Base-by-base conservation (phyloP, 2,888 invertebrate species). In the Apotomis betuletana region DNA sequence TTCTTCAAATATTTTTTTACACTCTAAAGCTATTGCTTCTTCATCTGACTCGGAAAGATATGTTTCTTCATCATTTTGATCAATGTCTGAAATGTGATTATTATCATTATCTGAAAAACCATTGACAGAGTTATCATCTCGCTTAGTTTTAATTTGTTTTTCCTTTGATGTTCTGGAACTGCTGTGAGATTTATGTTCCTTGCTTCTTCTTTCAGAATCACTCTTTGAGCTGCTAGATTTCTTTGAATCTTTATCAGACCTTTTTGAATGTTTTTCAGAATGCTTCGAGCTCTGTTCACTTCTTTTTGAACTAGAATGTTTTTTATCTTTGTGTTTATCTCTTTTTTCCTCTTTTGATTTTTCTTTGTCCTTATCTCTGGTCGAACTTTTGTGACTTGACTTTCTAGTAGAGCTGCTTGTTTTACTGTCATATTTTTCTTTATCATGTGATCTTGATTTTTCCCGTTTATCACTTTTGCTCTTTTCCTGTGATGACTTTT, bases 1-100 rank as follows among this genome's bases (percentile, higher is more conserved):
- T 89, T 97, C 97, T 87, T 97, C 96, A 89, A 97, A 98, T 80
- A 98, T 97, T 90, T 95, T 96, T 82, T 96, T 95, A 87, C 98
- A 98, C 88, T 98, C 97, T 79, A 96, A 95, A 81, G 96, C 95
- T 74, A 97, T 95, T 76, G 96, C 95, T 75, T 95, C 95, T 77
- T 96, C 95, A 82, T 96, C 95, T 41, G 94, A 94, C 78, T 95
- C 95, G 68, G 94, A 94, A 54, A 90, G 78, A 79, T 90, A 80
- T 46, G 88, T 78, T 51, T 90, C 87, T 70, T 83, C 82, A 72
- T 81, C 78, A 73, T 77, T 80, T 36, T 71, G 67, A 71, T 75
- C 75, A 67, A 78, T 59, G 70, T 84, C 81, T 65, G 75, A 77
- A 70, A 80, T 81, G 75, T 79, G 78, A 76, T 83, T 67, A n/a